A percentile compares a stretch with the other conserved stretches of the same genome.
phyloP scores from a whole-genome alignment of 2,888 invertebrate species.

The Diarsia rubi region DNA sequence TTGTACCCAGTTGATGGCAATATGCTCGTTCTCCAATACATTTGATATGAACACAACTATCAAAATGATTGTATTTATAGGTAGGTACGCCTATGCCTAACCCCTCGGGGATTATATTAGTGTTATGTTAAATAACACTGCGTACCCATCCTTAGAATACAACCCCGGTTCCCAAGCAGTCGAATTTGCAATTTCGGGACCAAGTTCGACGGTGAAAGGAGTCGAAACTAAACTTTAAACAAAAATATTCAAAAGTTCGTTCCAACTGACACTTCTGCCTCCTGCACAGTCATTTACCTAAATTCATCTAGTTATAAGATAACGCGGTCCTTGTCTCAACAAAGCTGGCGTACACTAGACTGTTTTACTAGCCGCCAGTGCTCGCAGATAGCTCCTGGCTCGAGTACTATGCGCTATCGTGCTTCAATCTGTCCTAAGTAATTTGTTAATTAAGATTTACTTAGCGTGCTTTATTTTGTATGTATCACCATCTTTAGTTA shows the following conservation, averaged over 20 bases:
- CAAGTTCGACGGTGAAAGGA: neutral
- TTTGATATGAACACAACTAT: too few relatives aligned
- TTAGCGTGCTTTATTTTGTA: neutral
- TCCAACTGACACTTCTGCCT: conserved; percentile 18
- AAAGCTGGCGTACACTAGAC: conserved; percentile 30
- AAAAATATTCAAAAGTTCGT: neutral
- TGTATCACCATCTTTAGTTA: neutral
- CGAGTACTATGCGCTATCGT: conserved; percentile 29
- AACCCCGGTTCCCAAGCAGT: neutral
- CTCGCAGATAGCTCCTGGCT: conserved; percentile 31
- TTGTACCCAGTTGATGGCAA: too few relatives aligned
- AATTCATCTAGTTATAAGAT: conserved; percentile 53
- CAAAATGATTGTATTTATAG: too few relatives aligned
- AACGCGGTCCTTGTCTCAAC: conserved; percentile 55
- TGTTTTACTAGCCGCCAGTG: conserved; percentile 40
- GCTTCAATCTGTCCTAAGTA: conserved; percentile 34
- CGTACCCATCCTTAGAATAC: neutral
- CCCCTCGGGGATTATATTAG: too few relatives aligned
- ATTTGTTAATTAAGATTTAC: conserved; percentile 44
- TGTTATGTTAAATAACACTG: neutral
- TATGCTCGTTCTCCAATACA: too few relatives aligned
- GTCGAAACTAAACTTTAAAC: neutral
- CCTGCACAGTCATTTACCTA: conserved; percentile 6
- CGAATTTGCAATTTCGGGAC: neutral
- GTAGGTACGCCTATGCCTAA: too few relatives aligned